Percentiles rank a stretch among this genome's conserved stretches.
phyloP scores from a whole-genome alignment of 2,888 invertebrate genomes.

The Eupelmus urozonus region DNA sequence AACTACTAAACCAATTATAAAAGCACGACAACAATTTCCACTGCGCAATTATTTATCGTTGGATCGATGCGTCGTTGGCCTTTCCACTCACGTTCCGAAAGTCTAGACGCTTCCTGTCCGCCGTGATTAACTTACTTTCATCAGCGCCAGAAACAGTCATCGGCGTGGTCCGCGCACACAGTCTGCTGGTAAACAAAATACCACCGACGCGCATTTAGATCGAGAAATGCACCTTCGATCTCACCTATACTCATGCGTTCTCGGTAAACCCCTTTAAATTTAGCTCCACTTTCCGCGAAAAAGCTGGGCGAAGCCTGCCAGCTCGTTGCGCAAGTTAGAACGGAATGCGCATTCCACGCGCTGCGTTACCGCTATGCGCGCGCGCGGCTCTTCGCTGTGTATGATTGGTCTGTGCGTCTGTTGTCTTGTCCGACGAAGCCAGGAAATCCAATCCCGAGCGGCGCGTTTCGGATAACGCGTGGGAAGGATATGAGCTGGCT shows the following conservation, averaged over 20 bases:
- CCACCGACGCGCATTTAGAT: not conserved
- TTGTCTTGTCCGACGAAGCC: not conserved
- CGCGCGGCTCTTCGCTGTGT: not conserved
- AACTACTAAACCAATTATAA: too few species aligned
- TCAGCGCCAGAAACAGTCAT: not conserved
- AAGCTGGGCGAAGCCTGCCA: too few species aligned
- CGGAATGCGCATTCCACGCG: constrained; percentile 15
- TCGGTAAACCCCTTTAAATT: not conserved
- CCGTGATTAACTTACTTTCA: not conserved
- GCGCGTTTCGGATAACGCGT: not conserved
- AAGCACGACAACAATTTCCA: too few species aligned
- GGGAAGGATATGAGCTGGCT: constrained; percentile 8
- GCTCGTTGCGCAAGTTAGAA: constrained; percentile 2
- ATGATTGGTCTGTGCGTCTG: not conserved
- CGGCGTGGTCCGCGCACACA: too few species aligned
- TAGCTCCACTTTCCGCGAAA: not conserved
- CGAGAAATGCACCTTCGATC: not conserved
- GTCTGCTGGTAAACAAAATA: constrained; percentile 9
- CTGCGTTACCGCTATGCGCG: constrained; percentile 22
- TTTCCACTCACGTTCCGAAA: not conserved
- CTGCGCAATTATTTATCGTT: too few species aligned
- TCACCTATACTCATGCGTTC: too few species aligned
- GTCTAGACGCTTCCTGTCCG: constrained; percentile 8
- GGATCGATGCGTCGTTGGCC: not conserved
- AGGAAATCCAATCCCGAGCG: constrained; percentile 22